Conservation (phyloP, 2,797 vertebrate species). For the Sparus aurata region DNA sequence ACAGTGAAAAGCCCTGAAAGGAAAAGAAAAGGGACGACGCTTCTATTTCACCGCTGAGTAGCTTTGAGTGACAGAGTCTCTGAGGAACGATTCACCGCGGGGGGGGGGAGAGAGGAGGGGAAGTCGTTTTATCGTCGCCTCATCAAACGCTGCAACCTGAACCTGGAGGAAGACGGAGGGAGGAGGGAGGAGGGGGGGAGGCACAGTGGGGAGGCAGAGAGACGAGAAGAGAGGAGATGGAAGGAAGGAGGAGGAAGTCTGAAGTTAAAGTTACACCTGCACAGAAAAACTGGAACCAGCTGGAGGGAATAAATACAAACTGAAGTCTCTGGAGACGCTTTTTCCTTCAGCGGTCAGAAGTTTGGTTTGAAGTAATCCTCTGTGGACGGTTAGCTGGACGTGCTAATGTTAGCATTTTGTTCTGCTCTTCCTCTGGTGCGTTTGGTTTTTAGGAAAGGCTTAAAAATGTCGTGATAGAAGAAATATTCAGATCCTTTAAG, state of each 20-base stretch:
- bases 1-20: conserved; percentile 9
- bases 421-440: too few relatives aligned
- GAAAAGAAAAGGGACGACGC: background rate
- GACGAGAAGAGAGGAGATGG: background rate
- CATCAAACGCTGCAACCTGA: conserved; percentile 56
- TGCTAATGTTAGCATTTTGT: too few relatives aligned
- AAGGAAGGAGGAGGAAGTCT: background rate
- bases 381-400: background rate
- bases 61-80: conserved; percentile 57
- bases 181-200: background rate
- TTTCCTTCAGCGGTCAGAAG: background rate
- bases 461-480: too few relatives aligned
- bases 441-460: too few relatives aligned
- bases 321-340: background rate
- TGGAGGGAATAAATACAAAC: background rate
- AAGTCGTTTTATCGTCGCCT: conserved; percentile 37
- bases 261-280: conserved; percentile 36
- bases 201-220: conserved; percentile 22
- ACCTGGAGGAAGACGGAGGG: conserved; percentile 24
- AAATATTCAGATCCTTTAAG: too few relatives aligned
- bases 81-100: conserved; percentile 45
- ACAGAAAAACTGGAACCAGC: conserved; percentile 3
- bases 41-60: conserved; percentile 50
- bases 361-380: background rate
- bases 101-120: conserved; percentile 33